Evolutionary conservation across 2,113 vertebrate species (phyloP).

Genomic region (Alaudala cheleensis): DNA sequence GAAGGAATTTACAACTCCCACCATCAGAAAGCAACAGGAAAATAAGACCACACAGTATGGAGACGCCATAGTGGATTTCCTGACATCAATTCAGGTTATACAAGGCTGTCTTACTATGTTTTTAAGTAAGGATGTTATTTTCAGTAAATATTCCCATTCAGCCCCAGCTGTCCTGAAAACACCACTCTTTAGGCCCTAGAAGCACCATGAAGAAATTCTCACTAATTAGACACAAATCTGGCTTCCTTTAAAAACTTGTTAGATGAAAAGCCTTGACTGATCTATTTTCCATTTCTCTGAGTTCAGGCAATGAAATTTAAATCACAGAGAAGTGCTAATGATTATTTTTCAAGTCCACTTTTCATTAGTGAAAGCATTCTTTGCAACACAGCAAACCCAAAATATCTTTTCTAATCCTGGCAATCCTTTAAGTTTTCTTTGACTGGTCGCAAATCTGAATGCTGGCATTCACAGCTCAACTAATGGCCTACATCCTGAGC

Average conservation of each 20-base stretch:
- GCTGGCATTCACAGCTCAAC: not conserved
- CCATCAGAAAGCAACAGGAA: not conserved
- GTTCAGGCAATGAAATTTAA: slow-evolving; percentile 48
- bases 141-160: slow-evolving; percentile 2
- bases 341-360: slow-evolving; percentile 45
- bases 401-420: not conserved
- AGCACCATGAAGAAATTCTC: not conserved
- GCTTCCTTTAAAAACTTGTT: not conserved
- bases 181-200: not conserved
- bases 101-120: not conserved
- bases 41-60: not conserved
- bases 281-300: slow-evolving; percentile 22
- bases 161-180: not conserved
- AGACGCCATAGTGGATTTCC: not conserved
- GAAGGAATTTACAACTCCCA: not conserved
- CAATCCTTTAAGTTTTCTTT: not conserved
- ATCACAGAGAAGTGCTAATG: slow-evolving; percentile 49
- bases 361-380: slow-evolving; percentile 18
- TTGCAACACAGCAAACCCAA: not conserved
- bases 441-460: not conserved
- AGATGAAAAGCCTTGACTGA: slow-evolving; percentile 51
- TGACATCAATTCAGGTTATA: not conserved
- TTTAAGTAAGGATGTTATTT: not conserved
- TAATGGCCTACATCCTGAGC: not conserved
- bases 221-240: slow-evolving; percentile 25